Percentiles rank a stretch among this genome's conserved stretches.
Evolutionary conservation across 2,797 vertebrate species (phyloP).

Genomic region (Eupleurogrammus muticus): DNA sequence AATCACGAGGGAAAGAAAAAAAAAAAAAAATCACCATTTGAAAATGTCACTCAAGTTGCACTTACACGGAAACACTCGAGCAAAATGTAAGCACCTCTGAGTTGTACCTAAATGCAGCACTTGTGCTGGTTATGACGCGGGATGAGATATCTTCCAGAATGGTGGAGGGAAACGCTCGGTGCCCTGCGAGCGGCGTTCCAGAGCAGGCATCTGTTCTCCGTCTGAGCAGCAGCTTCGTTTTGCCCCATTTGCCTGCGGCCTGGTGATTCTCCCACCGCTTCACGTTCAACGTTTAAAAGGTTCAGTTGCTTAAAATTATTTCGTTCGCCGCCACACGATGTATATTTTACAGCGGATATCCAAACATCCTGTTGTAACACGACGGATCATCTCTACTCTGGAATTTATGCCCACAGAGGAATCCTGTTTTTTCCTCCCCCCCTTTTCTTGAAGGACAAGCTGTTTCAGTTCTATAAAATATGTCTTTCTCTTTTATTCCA

Average conservation of each 20-base stretch:
- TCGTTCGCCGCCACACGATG: background rate
- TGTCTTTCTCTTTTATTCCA: background rate
- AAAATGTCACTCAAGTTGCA: no score
- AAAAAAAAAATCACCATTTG: no score
- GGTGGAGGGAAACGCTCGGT: background rate
- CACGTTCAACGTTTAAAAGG: background rate
- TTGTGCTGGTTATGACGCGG: no score
- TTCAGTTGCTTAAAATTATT: background rate
- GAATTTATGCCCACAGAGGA: background rate
- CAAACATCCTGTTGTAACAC: slow-evolving; percentile 21
- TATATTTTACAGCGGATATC: slow-evolving; percentile 8
- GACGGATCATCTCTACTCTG: slow-evolving; percentile 7
- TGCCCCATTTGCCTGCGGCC: background rate
- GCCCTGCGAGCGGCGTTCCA: no score
- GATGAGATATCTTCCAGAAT: no score
- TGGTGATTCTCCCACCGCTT: background rate
- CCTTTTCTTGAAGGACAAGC: background rate
- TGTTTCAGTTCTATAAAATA: background rate
- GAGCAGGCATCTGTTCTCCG: background rate
- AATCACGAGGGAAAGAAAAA: no score
- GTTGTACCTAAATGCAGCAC: no score
- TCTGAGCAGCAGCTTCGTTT: no score
- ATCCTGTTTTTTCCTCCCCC: background rate
- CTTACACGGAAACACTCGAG: no score
- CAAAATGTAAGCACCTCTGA: no score